These are phyloP conservation scores for Neocloeon triangulifer DNA, from an alignment of 1,140 invertebrate genomes.

Conservation along the genomic window DNA sequence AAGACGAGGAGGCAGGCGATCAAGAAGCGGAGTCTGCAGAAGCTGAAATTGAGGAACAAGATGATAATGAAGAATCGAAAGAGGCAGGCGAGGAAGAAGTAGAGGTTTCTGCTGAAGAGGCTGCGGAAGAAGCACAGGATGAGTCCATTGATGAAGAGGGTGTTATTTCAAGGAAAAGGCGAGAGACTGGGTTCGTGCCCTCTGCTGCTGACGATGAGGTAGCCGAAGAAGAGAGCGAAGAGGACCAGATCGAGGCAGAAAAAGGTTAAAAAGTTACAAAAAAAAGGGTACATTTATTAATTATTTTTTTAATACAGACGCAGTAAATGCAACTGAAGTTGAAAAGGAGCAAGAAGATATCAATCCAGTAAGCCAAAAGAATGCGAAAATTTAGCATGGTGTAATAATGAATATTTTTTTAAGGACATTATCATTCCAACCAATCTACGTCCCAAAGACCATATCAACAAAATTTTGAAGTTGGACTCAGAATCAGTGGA, in stretches of 20 bases:
- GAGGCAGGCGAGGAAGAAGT: constrained; percentile 7
- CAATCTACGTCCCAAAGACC: constrained; percentile 50
- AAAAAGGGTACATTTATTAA: constrained; percentile 5
- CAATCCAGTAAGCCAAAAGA: constrained; percentile 6
- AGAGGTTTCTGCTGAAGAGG: constrained; percentile 6
- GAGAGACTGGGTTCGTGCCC: constrained; percentile 3
- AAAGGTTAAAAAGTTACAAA: neutral
- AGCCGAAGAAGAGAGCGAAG: too few relatives aligned
- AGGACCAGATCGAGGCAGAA: constrained; percentile 5
- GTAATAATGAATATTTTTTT: constrained; percentile 8
- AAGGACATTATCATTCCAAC: constrained; percentile 48
- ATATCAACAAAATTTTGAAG: constrained; percentile 57
- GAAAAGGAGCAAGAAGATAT: constrained; percentile 7
- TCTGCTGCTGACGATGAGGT: neutral
- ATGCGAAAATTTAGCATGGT: constrained; percentile 6
- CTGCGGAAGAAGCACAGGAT: constrained; percentile 5
- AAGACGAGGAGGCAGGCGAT: constrained; percentile 3
- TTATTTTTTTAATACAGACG: neutral
- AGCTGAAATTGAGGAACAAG: constrained; percentile 7
- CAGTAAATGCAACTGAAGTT: constrained; percentile 5
- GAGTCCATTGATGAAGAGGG: constrained; percentile 4
- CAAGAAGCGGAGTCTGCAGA: constrained; percentile 7
- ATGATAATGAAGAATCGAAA: constrained; percentile 9
- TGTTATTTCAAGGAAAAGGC: too few relatives aligned
- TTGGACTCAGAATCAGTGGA: constrained; percentile 51